Evolutionary conservation across 2,113 vertebrate species (phyloP).

Genomic region (Calypte anna): DNA sequence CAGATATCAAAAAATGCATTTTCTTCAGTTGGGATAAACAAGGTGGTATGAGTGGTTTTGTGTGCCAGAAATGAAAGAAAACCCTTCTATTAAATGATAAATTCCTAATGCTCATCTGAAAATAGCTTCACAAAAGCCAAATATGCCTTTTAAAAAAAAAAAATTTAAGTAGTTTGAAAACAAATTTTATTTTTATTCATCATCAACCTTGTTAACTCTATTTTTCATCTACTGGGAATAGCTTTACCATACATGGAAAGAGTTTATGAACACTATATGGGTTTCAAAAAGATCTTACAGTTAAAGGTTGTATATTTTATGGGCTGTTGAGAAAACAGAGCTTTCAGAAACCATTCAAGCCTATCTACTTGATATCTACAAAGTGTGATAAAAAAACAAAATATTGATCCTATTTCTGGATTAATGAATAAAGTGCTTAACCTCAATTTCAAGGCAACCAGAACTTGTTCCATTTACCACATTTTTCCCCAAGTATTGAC

Average conservation of each 20-base stretch:
- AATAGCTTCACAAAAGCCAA: slow-evolving; percentile 2
- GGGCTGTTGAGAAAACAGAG: neutral
- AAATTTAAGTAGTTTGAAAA: neutral
- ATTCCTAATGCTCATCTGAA: neutral
- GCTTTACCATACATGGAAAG: neutral
- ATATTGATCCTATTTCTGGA: neutral
- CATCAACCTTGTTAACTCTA: neutral
- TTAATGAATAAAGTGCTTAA: neutral
- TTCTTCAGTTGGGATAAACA: slow-evolving; percentile 51
- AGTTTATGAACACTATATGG: neutral
- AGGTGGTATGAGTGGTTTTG: neutral
- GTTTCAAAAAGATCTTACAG: neutral
- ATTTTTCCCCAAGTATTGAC: neutral
- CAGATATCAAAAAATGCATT: slow-evolving; percentile 39
- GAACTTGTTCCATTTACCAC: neutral
- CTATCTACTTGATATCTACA: neutral
- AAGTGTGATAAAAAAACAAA: neutral
- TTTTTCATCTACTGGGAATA: neutral
- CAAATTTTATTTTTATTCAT: neutral
- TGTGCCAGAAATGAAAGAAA: slow-evolving; percentile 3
- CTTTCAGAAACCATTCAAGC: neutral
- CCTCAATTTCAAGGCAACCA: neutral
- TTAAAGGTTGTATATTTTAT: neutral
- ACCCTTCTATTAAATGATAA: neutral
- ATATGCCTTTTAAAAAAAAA: neutral